phyloP scores from a whole-genome alignment of 2,888 invertebrate genomes.

The Cephus spinipes region DNA sequence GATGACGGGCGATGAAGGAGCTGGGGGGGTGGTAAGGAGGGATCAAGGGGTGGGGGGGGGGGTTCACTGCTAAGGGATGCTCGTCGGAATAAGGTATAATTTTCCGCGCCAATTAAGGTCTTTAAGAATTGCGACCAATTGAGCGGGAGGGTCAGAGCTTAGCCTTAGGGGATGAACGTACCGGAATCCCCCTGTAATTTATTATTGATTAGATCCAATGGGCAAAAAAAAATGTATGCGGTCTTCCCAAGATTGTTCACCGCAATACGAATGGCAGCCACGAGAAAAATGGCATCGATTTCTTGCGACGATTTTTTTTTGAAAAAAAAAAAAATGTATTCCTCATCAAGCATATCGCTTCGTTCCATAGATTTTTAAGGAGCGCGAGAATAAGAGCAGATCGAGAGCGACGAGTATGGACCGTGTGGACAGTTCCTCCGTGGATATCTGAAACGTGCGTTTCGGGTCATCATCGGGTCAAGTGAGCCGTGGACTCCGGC shows the following conservation, averaged over 20 bases:
- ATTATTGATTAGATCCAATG: slow-evolving; percentile 66
- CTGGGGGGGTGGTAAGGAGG: slow-evolving; percentile 31
- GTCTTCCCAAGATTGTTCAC: background rate
- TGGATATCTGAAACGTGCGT: slow-evolving; percentile 52
- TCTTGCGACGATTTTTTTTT: background rate
- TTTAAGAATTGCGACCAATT: slow-evolving; percentile 67
- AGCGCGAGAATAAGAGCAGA: slow-evolving; percentile 18
- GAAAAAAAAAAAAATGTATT: background rate
- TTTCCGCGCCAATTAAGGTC: slow-evolving; percentile 67
- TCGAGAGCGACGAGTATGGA: slow-evolving; percentile 13
- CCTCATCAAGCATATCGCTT: too few species aligned
- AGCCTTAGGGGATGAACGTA: slow-evolving; percentile 58
- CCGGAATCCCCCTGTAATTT: slow-evolving; percentile 62
- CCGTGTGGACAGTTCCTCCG: slow-evolving; percentile 39
- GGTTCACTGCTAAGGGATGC: background rate
- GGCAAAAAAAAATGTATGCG: slow-evolving; percentile 42
- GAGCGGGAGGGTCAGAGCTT: slow-evolving; percentile 65
- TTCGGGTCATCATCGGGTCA: slow-evolving; percentile 62
- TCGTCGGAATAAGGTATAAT: slow-evolving; percentile 65
- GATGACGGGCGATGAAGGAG: background rate
- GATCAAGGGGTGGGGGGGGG: background rate
- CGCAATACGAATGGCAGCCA: background rate
- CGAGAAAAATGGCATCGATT: background rate
- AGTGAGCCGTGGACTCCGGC: slow-evolving; percentile 59
- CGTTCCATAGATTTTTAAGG: slow-evolving; percentile 14